Conservation (phyloP, 2,888 invertebrate species). For the Acleris holmiana region DNA sequence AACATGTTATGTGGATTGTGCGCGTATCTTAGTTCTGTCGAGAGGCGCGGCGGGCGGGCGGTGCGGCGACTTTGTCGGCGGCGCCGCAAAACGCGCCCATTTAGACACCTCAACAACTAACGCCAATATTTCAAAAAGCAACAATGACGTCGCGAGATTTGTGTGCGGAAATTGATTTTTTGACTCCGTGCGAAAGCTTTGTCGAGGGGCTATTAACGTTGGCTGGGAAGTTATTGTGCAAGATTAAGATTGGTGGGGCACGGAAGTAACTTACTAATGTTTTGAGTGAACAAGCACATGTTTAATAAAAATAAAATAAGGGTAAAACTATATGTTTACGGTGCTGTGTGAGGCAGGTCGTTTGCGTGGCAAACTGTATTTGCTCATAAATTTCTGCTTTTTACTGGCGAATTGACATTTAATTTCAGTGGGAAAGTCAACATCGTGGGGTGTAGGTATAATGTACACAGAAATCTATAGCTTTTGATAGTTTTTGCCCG, state of each 20-base stretch:
- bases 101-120: slow-evolving; percentile 61
- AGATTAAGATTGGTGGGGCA: slow-evolving; percentile 47
- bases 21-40: slow-evolving; percentile 77
- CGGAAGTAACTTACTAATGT: slow-evolving; percentile 52
- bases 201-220: slow-evolving; percentile 66
- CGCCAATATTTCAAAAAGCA: slow-evolving; percentile 75
- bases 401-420: slow-evolving; percentile 29
- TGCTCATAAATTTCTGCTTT: slow-evolving; percentile 23
- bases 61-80: slow-evolving; percentile 53
- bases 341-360: slow-evolving; percentile 4
- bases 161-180: slow-evolving; percentile 84
- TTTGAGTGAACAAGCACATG: slow-evolving; percentile 28
- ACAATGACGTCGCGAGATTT: slow-evolving; percentile 81
- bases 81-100: slow-evolving; percentile 57
- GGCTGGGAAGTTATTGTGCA: slow-evolving; percentile 65
- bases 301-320: slow-evolving; percentile 25
- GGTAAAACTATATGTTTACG: not conserved
- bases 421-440: slow-evolving; percentile 23
- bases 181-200: slow-evolving; percentile 78
- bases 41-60: slow-evolving; percentile 63
- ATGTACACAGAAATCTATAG: not conserved
- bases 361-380: slow-evolving; percentile 22
- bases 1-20: slow-evolving; percentile 77
- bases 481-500: not conserved
- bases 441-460: not conserved